Percentiles rank a stretch among this genome's conserved stretches.
Evolutionary conservation across 1,140 invertebrate genomes (phyloP).

Genomic region (Fopius arisanus): DNA sequence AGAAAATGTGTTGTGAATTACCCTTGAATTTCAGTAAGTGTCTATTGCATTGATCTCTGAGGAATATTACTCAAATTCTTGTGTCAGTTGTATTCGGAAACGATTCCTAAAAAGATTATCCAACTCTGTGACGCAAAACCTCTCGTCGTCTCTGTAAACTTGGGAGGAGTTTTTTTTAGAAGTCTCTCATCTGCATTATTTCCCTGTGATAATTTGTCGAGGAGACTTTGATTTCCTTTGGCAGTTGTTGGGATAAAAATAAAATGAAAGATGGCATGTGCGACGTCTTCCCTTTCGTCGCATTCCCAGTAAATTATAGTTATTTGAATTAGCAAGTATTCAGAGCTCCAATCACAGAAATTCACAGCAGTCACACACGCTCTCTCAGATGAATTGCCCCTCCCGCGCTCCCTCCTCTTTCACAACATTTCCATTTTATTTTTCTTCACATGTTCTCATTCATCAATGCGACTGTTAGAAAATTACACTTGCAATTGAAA

Average conservation of each 20-base stretch:
- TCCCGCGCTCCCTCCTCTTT: not conserved
- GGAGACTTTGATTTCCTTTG: slow-evolving; percentile 8
- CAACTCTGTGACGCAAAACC: not conserved
- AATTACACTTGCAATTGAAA: no score
- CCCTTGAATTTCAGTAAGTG: no score
- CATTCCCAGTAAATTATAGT: slow-evolving; percentile 27
- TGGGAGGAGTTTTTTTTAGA: not conserved
- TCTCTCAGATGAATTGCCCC: not conserved
- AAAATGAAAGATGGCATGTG: not conserved
- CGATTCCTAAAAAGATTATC: not conserved
- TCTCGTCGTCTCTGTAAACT: not conserved
- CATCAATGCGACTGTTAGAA: not conserved
- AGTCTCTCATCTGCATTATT: not conserved
- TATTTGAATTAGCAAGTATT: slow-evolving; percentile 26
- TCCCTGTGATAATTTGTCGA: not conserved
- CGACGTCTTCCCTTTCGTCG: slow-evolving; percentile 9
- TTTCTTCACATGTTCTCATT: not conserved
- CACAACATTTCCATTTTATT: not conserved
- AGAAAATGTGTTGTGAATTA: no score
- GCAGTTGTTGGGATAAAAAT: not conserved
- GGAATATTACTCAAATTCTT: no score
- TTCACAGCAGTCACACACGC: not conserved
- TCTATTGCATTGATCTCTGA: no score
- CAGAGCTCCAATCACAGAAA: slow-evolving; percentile 13
- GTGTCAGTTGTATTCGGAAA: no score